These are phyloP conservation scores for Polyommatus iphigenia DNA, from an alignment of 2,888 invertebrate genomes.

Conservation along the genomic window DNA sequence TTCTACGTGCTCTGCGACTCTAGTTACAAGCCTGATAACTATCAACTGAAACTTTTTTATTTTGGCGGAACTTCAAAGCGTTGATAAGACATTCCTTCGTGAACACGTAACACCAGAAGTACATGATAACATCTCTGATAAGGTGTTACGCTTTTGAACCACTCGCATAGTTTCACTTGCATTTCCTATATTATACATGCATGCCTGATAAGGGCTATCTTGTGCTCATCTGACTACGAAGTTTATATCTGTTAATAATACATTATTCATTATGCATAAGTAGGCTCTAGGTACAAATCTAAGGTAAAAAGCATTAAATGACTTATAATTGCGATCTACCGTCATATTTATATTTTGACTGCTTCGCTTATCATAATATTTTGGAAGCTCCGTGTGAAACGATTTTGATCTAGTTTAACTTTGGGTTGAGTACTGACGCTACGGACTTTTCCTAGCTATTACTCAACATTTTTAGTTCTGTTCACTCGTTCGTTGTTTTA, in stretches of 20 bases:
- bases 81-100: background rate
- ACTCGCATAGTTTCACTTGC: background rate
- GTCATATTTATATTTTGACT: too few species aligned
- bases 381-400: background rate
- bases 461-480: background rate
- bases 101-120: conserved; percentile 2
- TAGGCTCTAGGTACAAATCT: too few species aligned
- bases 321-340: too few species aligned
- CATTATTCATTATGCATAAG: too few species aligned
- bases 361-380: background rate
- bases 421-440: background rate
- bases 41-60: background rate
- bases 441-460: background rate
- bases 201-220: background rate
- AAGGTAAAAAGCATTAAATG: too few species aligned
- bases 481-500: background rate
- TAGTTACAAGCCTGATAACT: background rate
- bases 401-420: background rate
- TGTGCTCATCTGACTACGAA: background rate
- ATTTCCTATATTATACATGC: background rate
- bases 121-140: conserved; percentile 10
- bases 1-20: too few species aligned
- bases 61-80: conserved; percentile 10
- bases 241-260: too few species aligned
- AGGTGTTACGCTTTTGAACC: background rate